phyloP scores from a whole-genome alignment of 2,113 vertebrate species.

The Zeus faber region DNA sequence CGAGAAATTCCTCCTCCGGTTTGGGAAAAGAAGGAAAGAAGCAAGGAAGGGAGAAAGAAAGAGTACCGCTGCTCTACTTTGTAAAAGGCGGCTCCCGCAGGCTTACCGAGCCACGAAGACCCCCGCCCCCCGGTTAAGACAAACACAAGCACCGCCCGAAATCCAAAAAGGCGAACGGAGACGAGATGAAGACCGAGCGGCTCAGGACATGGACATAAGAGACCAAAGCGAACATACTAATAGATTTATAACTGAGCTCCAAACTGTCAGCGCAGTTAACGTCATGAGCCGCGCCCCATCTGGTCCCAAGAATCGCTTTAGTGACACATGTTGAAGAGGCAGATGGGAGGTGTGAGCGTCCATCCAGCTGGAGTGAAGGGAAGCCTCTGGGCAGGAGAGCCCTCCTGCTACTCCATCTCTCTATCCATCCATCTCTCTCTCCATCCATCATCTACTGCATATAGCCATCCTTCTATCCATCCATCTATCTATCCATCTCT shows the following conservation, averaged over 20 bases:
- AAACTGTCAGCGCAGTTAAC: neutral
- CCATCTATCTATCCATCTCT: too few relatives aligned
- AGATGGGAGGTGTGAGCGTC: slow-evolving; percentile 4
- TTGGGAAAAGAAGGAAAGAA: neutral
- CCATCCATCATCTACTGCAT: too few relatives aligned
- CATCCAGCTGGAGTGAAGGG: neutral
- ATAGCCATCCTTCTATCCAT: too few relatives aligned
- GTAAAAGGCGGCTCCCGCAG: neutral
- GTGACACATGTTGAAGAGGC: neutral
- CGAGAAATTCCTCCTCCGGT: too few relatives aligned
- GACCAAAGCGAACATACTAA: neutral
- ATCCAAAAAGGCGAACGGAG: neutral
- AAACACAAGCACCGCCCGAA: neutral
- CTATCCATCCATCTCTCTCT: too few relatives aligned
- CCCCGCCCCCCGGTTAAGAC: too few relatives aligned
- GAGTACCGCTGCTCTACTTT: neutral
- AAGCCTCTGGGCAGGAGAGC: neutral
- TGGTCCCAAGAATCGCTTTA: neutral
- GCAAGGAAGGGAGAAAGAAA: neutral
- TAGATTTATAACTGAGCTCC: neutral
- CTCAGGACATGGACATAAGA: too few relatives aligned
- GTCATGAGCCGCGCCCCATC: neutral
- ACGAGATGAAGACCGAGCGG: neutral
- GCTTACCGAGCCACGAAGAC: neutral
- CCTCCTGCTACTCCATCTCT: too few relatives aligned